These are phyloP conservation scores for Ophion obscuratus DNA, from an alignment of 2,888 invertebrate genomes.

Conservation along the genomic window DNA sequence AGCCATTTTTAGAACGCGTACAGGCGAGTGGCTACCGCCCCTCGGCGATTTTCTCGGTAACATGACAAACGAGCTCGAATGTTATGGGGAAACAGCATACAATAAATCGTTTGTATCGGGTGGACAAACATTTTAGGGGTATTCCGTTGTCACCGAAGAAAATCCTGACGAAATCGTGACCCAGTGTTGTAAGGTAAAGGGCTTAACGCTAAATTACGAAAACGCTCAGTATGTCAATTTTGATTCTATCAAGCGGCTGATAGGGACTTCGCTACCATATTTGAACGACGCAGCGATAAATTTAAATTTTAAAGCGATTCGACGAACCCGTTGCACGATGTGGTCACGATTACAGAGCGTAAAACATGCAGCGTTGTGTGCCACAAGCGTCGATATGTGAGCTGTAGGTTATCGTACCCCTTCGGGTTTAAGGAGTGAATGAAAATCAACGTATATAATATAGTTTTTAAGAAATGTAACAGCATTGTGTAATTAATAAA, in stretches of 20 bases:
- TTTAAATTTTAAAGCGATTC: too few relatives aligned
- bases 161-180: not conserved
- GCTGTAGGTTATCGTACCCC: too few relatives aligned
- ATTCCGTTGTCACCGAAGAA: not conserved
- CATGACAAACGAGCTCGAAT: slow-evolving; percentile 77
- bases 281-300: too few relatives aligned
- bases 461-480: too few relatives aligned
- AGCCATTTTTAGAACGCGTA: slow-evolving; percentile 73
- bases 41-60: slow-evolving; percentile 76
- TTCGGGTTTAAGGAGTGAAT: too few relatives aligned
- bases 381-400: too few relatives aligned
- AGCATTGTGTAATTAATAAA: too few relatives aligned
- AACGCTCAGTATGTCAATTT: not conserved
- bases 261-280: too few relatives aligned
- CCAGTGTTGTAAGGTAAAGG: not conserved
- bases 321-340: too few relatives aligned
- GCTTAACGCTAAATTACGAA: not conserved
- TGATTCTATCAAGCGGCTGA: not conserved
- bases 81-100: slow-evolving; percentile 71
- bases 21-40: slow-evolving; percentile 57
- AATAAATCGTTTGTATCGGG: slow-evolving; percentile 77
- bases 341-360: too few relatives aligned
- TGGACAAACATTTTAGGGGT: slow-evolving; percentile 76
- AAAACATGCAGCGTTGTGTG: too few relatives aligned
- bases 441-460: too few relatives aligned